These are phyloP conservation scores for Odontesthes bonariensis DNA, from an alignment of 2,113 vertebrate genomes.

Conservation along the genomic window DNA sequence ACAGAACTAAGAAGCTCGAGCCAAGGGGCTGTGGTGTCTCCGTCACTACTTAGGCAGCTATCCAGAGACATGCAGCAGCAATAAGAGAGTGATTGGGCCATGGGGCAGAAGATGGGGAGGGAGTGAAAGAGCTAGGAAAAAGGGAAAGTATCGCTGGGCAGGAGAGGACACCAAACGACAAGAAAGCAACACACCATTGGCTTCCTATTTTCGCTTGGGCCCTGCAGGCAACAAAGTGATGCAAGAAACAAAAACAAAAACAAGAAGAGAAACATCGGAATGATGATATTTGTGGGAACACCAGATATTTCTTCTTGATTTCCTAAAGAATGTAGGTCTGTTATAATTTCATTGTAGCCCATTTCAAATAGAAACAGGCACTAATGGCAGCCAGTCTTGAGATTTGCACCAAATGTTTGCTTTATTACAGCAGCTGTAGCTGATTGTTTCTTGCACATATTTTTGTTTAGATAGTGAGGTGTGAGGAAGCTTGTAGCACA, in stretches of 20 bases:
- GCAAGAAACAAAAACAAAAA: background rate
- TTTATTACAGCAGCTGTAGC: background rate
- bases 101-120: background rate
- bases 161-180: conserved; percentile 1
- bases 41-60: conserved; percentile 58
- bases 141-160: background rate
- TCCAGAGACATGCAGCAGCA: conserved; percentile 51
- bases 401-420: too few species aligned
- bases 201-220: background rate
- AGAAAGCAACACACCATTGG: background rate
- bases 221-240: conserved; percentile 14
- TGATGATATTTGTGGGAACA: background rate
- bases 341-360: background rate
- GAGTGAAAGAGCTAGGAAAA: conserved; percentile 12
- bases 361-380: background rate
- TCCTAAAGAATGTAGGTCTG: background rate
- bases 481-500: background rate
- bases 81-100: conserved; percentile 13
- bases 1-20: conserved; percentile 65
- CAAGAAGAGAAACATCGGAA: background rate
- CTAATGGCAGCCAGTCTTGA: too few species aligned
- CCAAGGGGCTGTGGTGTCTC: conserved; percentile 38
- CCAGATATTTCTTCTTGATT: background rate
- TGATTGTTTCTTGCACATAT: too few species aligned
- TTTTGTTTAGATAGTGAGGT: too few species aligned